Conservation (phyloP, 2,888 invertebrate species). For the Latheticus oryzae region DNA sequence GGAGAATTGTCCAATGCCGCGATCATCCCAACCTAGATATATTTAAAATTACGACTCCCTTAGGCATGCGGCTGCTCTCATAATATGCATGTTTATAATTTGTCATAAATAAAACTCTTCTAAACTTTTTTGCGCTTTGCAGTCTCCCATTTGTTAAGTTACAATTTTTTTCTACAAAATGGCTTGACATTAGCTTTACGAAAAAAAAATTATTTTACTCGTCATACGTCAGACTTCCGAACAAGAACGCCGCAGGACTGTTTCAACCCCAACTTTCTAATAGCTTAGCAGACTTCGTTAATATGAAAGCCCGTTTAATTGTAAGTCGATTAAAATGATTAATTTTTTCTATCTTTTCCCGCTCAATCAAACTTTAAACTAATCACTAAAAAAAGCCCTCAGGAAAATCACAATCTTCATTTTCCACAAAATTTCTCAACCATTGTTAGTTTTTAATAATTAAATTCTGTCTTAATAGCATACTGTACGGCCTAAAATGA, state of each 20-base stretch:
- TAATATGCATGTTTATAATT: slow-evolving; percentile 50
- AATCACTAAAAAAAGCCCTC: slow-evolving; percentile 1
- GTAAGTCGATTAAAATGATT: slow-evolving; percentile 17
- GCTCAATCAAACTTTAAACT: slow-evolving; percentile 12
- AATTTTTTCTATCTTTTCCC: slow-evolving; percentile 16
- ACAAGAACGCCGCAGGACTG: slow-evolving; percentile 10
- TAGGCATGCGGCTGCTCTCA: slow-evolving; percentile 42
- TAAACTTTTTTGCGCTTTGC: slow-evolving; percentile 39
- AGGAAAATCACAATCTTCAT: slow-evolving; percentile 1
- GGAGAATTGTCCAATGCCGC: slow-evolving; percentile 52
- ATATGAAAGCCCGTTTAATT: slow-evolving; percentile 16
- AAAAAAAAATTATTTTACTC: slow-evolving; percentile 37
- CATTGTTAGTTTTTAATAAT: slow-evolving; percentile 22
- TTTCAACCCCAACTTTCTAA: slow-evolving; percentile 21
- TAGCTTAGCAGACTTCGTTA: slow-evolving; percentile 9
- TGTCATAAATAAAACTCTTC: slow-evolving; percentile 46
- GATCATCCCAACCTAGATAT: slow-evolving; percentile 48
- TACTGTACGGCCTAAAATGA: slow-evolving; percentile 42
- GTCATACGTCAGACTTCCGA: slow-evolving; percentile 19
- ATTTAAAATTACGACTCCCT: slow-evolving; percentile 46
- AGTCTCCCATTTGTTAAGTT: slow-evolving; percentile 43
- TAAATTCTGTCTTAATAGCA: slow-evolving; percentile 37
- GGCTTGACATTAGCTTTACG: slow-evolving; percentile 30
- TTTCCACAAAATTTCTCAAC: no score
- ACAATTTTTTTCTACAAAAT: slow-evolving; percentile 19